These are phyloP conservation scores for Tiliacea citrago DNA, from an alignment of 2,888 invertebrate species.

Conservation along the genomic window DNA sequence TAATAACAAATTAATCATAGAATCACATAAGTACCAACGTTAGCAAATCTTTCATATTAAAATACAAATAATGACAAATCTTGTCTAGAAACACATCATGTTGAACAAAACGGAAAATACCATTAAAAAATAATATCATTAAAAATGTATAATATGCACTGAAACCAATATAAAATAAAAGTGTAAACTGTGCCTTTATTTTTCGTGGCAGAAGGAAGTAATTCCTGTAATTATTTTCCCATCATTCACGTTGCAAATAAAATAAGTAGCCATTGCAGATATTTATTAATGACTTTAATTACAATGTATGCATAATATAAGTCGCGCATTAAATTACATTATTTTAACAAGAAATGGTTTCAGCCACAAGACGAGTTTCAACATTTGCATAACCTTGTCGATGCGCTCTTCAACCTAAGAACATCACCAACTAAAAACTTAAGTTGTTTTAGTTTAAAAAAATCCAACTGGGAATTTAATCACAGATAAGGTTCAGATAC, in stretches of 20 bases:
- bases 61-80: neutral
- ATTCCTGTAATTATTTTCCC: conserved; percentile 23
- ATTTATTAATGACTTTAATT: neutral
- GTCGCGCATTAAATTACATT: neutral
- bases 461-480: neutral
- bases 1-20: neutral
- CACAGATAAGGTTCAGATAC: neutral
- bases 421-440: neutral
- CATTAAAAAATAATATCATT: too few relatives aligned
- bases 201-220: neutral
- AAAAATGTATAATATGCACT: neutral
- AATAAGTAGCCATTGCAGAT: neutral
- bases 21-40: too few relatives aligned
- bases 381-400: neutral
- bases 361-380: neutral
- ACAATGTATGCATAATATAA: conserved; percentile 6
- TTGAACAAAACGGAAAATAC: neutral
- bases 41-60: neutral
- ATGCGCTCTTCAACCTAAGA: neutral
- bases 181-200: neutral
- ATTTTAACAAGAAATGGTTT: neutral
- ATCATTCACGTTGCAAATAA: conserved; percentile 16
- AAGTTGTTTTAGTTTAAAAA: neutral
- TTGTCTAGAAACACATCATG: neutral
- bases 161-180: conserved; percentile 1